Base-by-base conservation (phyloP, 2,888 invertebrate species). In the Volucella zonaria region DNA sequence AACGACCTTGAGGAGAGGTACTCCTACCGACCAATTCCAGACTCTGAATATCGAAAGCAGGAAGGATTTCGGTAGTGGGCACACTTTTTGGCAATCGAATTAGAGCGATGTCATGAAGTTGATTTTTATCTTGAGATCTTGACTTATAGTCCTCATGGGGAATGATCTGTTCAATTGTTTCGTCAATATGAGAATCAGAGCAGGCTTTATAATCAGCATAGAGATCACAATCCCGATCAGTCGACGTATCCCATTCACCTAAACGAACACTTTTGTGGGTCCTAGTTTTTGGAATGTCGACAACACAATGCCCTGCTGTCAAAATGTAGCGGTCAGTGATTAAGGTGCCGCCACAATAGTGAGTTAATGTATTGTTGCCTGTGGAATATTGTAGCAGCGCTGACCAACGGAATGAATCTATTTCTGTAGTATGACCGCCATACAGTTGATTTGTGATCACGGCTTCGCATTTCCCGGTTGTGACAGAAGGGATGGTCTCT, bases 271-370 rank as follows among this genome's bases (percentile, higher is more conserved):
- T 89, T 2, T 88, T 88, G 8, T 96, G 88, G 86, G 90, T 93
- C 95, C 96, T 96, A 43, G 92, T 92, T 6, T 88, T 87, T 0
- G 95, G 95, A 47, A 93, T 92, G 1, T 94, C 94, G 88, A 94
- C 94, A 31, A 96, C 92, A 88, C 96, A 96, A 89, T 96, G 95
- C 96, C 0, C 96, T 96, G 88, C 96, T 0, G 96, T 96, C 64
- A 96, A 88, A 8, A 96, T 93, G 88, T 96, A 96, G 81, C 93
- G 89, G 8, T 87, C 87, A 61, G 88, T 91, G 43, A 96, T 95
- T 18, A 96, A 91, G 0, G 95, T 95, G 0, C 95, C 96, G 0
- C 96, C 96, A 88, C 64, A 96, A 87, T 95, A 94, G 87, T 95
- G 95, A 1, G 94, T 94, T 88, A 92, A 93, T 1, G 92, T 93